Evolutionary conservation across 1,140 invertebrate species (phyloP), one percentile per base, ranked within the genome.

Genomic region (Myzus persicae): DNA sequence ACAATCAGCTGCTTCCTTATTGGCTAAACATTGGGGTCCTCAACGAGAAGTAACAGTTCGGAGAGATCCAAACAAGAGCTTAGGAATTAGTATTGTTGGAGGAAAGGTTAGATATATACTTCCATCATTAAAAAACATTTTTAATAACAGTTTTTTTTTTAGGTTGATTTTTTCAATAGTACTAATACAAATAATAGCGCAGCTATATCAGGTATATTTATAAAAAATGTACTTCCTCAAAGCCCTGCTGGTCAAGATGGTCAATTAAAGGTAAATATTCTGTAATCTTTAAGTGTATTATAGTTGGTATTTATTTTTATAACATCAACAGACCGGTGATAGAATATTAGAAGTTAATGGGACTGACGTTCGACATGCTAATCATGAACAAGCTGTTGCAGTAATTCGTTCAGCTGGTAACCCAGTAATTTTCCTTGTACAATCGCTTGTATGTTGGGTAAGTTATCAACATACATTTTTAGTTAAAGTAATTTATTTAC

Each of bases 41-140:
- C 97, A 98, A 54, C 96, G 98, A 93, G 96, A 96, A 6, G 97
- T 99, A 11, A 96, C 96, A 94, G 95, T 99, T 48, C 95, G 96
- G 81, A 95, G 98, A 85, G 97, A 98, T 94, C 96, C 97, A 0
- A 96, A 96, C 38, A 96, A 96, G 95, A 96, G 97, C 94, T 96
- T 99, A 24, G 99, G 99, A 2, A 99, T 99, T 95, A 99, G 98
- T 95, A 99, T 99, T 94, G 99, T 99, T 88, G 98, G 99, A 93
- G 98, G 98, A 94, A 98, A 99, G 96, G 98, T 99, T 36, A 48
- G 44, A n/a, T 59, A 40, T 24, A 67, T 31, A 51, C 8, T 22
- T 46, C 24, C 24, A 88, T 36, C 44, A 42, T 40, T 89, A 38
- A 42, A 90, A 51, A 48, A 90, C 3, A 38, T 82, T 81, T 90